Base-by-base conservation (phyloP, 2,113 vertebrate genomes). In the Ramphastos sulfuratus region DNA sequence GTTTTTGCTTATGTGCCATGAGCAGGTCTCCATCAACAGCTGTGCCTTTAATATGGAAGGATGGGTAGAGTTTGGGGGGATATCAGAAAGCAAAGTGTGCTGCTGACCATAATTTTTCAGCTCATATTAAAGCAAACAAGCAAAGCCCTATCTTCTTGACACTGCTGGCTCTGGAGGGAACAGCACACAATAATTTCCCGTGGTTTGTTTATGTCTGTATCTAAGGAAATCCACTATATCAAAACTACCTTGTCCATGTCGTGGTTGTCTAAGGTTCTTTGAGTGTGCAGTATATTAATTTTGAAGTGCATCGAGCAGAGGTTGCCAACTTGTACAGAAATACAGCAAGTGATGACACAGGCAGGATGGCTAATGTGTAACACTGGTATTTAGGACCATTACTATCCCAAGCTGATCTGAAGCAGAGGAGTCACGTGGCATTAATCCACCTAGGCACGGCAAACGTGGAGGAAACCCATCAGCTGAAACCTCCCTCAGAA, bases 131-230 rank as follows among this genome's bases (percentile, higher is more conserved):
- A 78, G 69, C 92, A 77, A 82, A 80, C 60, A 42, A 72, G n/a
- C 42, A 46, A 88, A 44, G 15, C 48, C 82, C 56, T 18, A 1
- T 30, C 35, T 85, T 78, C 67, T 15, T 87, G 82, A 35, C 66
- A 58, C 63, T 1, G 0, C 28, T 60, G 90, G 60, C 90, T 87
- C 84, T 54, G 64, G 0, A 60, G 85, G 82, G 85, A 94, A 65
- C 79, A 77, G 24, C 77, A 66, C 1, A 3, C 30, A 35, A 11
- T 82, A 6, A 78, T 86, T 93, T 78, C 85, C 93, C 63, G 2
- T 85, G 85, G 25, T 94, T 90, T 92, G 59, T 73, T 93, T 90
- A n/a, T 90, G 66, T 44, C 82, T 86, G 31, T 89, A 75, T 64
- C 9, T 10, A 5, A 78, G 79, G 70, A 72, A 78, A 91, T 67